These are phyloP conservation scores for Cinclus mexicanus DNA, from an alignment of 2,113 vertebrate genomes.

Conservation along the genomic window DNA sequence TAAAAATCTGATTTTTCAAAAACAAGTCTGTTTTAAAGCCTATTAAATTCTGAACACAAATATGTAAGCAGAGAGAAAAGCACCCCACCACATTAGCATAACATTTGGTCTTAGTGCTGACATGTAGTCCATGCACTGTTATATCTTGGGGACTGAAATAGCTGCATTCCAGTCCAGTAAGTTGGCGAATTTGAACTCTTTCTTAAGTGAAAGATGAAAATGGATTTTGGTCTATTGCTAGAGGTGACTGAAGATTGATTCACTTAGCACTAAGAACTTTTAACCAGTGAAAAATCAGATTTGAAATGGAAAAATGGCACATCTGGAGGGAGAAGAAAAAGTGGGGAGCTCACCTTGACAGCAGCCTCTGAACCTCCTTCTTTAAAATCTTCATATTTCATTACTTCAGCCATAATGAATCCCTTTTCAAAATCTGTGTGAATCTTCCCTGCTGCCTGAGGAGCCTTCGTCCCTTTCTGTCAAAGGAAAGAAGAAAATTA, in stretches of 20 bases:
- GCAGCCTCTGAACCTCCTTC: slow-evolving; percentile 89
- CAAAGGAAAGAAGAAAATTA: slow-evolving; percentile 81
- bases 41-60: neutral
- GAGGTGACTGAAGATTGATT: slow-evolving; percentile 71
- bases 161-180: neutral
- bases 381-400: slow-evolving; percentile 98
- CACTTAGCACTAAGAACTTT: slow-evolving; percentile 72
- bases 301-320: slow-evolving; percentile 54
- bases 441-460: slow-evolving; percentile 94
- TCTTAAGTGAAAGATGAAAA: slow-evolving; percentile 76
- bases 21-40: neutral
- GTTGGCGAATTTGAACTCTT: slow-evolving; percentile 67
- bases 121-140: neutral
- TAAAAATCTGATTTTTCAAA: neutral
- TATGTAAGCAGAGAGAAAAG: neutral
- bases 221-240: slow-evolving; percentile 50
- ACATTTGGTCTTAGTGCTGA: neutral
- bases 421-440: slow-evolving; percentile 91
- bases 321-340: neutral
- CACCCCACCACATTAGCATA: neutral
- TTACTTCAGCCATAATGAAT: slow-evolving; percentile 98
- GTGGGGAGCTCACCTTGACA: slow-evolving; percentile 87
- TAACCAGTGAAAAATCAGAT: slow-evolving; percentile 55
- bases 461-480: slow-evolving; percentile 93
- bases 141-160: slow-evolving; percentile 53